Base-by-base conservation (phyloP, 2,888 invertebrate genomes). In the Acheta domesticus region DNA sequence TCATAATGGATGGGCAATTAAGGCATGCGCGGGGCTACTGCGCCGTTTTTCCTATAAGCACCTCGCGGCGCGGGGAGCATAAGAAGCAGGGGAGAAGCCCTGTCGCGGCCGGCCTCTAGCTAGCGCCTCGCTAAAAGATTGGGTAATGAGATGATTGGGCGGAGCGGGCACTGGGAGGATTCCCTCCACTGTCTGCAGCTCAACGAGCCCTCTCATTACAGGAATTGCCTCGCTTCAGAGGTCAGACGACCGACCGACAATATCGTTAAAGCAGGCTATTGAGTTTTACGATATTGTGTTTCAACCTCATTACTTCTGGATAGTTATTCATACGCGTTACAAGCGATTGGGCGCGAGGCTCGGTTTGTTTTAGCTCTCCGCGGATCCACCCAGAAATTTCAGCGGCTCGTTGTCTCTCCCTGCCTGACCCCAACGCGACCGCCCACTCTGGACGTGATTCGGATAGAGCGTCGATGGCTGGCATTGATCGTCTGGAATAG, bases 201-300 rank as follows among this genome's bases (percentile, higher is more conserved):
- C 62, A 62, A 62, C 62, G 62, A 36, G 36, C 36, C 36, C 36
- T 62, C 62, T 62, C n/a, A 62, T 62, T 62, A 62, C 62, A 62
- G n/a, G 62, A 62, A 62, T 19, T 19, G n/a, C 62, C n/a, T 14
- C 62, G 62, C 3, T n/a, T n/a, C 14, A 11, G n/a, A 62, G 62
- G 62, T 62, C 62, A 62, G 16, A 19, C 62, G 62, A 19, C 62
- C 62, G 62, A 14, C 62, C 62, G 62, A 62, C 62, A 62, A 62
- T 62, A 62, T 62, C 62, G 62, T 62, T 62, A 62, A 62, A 62
- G 62, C 62, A 62, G n/a, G 62, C 62, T n/a, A 62, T 62, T 62
- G 62, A 62, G 62, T 62, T 62, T 62, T 62, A 62, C 62, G 62
- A 62, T 62, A 62, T 62, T 62, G 62, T 62, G 62, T 62, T 62